Conservation (phyloP, 2,888 invertebrate genomes). For the Odontomyia ornata region DNA sequence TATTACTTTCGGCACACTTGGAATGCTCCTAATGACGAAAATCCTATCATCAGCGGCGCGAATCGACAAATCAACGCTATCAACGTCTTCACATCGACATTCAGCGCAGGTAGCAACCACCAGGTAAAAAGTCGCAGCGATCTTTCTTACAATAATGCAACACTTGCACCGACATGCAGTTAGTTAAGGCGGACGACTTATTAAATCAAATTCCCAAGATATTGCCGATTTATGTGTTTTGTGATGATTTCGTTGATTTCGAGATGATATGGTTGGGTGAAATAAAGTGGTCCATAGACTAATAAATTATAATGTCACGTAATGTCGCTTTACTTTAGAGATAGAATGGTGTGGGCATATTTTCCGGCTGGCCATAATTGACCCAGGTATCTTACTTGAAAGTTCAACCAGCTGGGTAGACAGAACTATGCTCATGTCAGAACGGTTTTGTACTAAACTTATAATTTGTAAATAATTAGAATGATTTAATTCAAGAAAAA, state of each 20-base stretch:
- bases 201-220: constrained; percentile 51
- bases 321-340: too few species aligned
- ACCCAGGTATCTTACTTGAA: too few species aligned
- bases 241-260: not conserved
- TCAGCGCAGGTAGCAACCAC: not conserved
- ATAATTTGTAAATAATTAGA: too few species aligned
- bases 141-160: constrained; percentile 45
- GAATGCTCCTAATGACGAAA: constrained; percentile 32
- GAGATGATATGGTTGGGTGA: not conserved
- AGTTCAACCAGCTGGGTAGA: too few species aligned
- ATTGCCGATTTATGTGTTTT: constrained; percentile 28
- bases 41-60: constrained; percentile 33
- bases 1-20: not conserved
- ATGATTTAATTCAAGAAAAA: too few species aligned
- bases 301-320: too few species aligned
- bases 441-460: too few species aligned
- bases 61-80: constrained; percentile 44
- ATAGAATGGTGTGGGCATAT: too few species aligned
- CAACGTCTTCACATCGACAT: constrained; percentile 29
- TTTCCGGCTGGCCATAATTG: too few species aligned
- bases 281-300: too few species aligned
- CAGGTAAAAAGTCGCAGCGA: constrained; percentile 27
- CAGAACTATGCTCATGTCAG: too few species aligned
- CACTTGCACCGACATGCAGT: constrained; percentile 42
- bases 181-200: constrained; percentile 45